These are phyloP conservation scores for Rhodeus uyekii DNA, from an alignment of 2,797 vertebrate species.

Conservation along the genomic window DNA sequence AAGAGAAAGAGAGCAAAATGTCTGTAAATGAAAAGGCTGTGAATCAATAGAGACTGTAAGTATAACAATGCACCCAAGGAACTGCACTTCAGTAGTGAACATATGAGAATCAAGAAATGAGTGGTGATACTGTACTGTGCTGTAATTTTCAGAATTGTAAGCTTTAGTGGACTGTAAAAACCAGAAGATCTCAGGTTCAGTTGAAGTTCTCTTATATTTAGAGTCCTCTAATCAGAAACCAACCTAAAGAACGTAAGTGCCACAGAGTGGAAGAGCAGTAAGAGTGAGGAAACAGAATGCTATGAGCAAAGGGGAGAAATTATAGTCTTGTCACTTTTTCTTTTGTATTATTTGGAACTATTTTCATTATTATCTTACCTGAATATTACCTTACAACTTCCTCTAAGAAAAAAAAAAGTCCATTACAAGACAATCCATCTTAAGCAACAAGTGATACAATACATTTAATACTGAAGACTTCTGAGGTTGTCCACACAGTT, in stretches of 20 bases:
- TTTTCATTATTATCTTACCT: neutral
- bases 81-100: neutral
- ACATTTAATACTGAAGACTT: neutral
- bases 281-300: neutral
- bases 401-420: neutral
- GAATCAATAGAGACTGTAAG: conserved; percentile 6
- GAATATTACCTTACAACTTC: neutral
- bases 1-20: neutral
- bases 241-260: neutral
- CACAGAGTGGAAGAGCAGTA: neutral
- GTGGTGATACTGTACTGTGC: neutral
- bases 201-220: neutral
- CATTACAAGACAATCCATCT: neutral
- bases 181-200: neutral
- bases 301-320: neutral
- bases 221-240: neutral
- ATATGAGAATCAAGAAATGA: neutral
- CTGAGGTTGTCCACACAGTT: neutral
- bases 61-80: neutral
- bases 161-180: neutral
- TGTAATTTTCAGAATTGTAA: neutral
- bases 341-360: neutral
- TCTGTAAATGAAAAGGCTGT: neutral
- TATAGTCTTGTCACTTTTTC: neutral
- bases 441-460: neutral